Evolutionary conservation across 2,113 vertebrate genomes (phyloP), one percentile per base, ranked within the genome.

Genomic region (Synodontis membranacea): DNA sequence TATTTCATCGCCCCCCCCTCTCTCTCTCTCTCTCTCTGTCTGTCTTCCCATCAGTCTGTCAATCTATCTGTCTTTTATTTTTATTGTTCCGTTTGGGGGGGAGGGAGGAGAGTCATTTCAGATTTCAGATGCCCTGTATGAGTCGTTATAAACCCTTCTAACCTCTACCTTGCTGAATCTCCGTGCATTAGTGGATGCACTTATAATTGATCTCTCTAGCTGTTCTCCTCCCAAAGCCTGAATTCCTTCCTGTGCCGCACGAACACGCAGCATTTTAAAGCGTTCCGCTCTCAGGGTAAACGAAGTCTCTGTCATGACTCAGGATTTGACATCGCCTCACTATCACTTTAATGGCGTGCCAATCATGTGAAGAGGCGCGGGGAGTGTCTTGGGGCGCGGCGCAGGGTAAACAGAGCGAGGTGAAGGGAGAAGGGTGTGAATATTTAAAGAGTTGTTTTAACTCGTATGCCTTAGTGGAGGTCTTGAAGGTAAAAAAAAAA

Each of bases 331-430:
- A 88, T 89, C 91, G 90, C 91, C 92, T 91, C 90, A 88, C 87
- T 91, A 91, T 93, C 89, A 83, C 86, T 91, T 92, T 93, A 93
- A 92, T 94, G 90, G 89, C 72, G 88, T 92, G 89, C 86, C 92
- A 92, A 78, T 94, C 93, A 93, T 88, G 84, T 54, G 54, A 72
- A 70, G 80, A 50, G 81, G 79, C 66, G 86, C 80, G 83, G 70
- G 86, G 75, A 78, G 72, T 80, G 66, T 88, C 23, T 80, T 81
- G n/a, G n/a, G 83, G 89, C 25, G 83, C 2, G n/a, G 72, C 6
- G n/a, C 17, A 3, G 31, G 76, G 72, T 48, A 82, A 66, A 37
- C 6, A 83, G 68, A 81, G 66, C 15, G 72, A 62, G 84, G 66
- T 74, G 74, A 58, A 84, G 76, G 42, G 58, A 85, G 39, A 85